These are phyloP conservation scores for Meandrina meandrites DNA, from an alignment of 92 coral and sea anemone species.

Conservation along the genomic window DNA sequence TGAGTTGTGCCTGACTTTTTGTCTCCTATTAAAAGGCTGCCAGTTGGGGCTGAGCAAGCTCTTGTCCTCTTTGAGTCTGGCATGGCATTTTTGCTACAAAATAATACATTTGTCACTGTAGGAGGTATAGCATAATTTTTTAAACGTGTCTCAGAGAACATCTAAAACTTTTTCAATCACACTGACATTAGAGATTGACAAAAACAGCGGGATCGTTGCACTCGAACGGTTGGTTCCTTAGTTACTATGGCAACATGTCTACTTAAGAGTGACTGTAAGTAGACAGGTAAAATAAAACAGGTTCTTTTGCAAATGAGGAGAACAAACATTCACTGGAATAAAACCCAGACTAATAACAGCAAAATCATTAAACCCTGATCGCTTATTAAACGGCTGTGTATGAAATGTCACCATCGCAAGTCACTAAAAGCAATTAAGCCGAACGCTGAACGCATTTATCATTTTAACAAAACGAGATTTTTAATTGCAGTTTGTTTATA, in stretches of 20 bases:
- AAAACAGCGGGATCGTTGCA: neutral
- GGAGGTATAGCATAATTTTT: neutral
- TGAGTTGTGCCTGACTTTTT: too few relatives aligned
- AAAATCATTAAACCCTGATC: conserved; percentile 22
- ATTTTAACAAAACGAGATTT: neutral
- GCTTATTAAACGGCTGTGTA: neutral
- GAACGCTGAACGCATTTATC: neutral
- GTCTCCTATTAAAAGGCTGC: too few relatives aligned
- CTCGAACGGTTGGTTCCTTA: neutral
- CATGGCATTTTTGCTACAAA: neutral
- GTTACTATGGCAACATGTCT: conserved; percentile 19
- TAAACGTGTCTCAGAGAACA: neutral
- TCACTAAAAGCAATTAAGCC: neutral
- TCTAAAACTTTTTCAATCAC: neutral
- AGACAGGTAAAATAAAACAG: neutral
- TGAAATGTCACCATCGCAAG: conserved; percentile 8
- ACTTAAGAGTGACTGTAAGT: neutral
- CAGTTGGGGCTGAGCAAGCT: neutral
- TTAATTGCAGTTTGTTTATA: conserved; percentile 23
- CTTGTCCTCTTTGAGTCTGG: neutral
- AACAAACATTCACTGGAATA: neutral
- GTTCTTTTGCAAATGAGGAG: conserved; percentile 8
- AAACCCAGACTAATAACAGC: neutral
- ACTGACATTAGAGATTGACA: neutral
- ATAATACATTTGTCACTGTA: neutral